Base-by-base conservation (phyloP, 1,140 invertebrate species). In the Sinonovacula constricta region DNA sequence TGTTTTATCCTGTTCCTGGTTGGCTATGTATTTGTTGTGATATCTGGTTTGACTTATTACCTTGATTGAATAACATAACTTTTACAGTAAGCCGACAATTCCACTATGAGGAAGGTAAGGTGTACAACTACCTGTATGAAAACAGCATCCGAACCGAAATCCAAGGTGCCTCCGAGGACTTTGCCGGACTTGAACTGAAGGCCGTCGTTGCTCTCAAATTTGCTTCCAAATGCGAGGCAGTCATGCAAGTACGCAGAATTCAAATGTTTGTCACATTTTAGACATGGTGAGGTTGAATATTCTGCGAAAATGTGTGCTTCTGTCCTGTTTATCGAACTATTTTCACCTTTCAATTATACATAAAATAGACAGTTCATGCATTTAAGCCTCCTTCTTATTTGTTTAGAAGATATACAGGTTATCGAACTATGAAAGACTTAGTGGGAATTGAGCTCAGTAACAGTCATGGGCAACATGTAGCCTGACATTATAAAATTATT, bases 91-190 rank as follows among this genome's bases (percentile, higher is more conserved):
- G 14, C 24, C 26, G 15, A 24, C 90, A 91, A 68, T 91, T 93
- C 79, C 90, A 91, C 33, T 94, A 93, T 81, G 85, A 88, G 76
- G 91, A 92, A 77, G 94, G 93, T 59, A 92, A 92, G 45, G 93
- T 92, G 0, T 95, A 95, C 83, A 91, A 91, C 18, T 95, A 94
- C 79, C 89, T 92, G 39, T 92, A 94, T 77, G 93, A 94, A 79
- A 93, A 93, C 31, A 90, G 89, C 34, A 92, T 93, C 0, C 89
- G 92, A 45, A 93, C 94, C 1, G 88, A 90, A 0, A 87, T 94
- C 14, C 92, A 91, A 18, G 93, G 92, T 24, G 90, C 92, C 0
- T 90, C 92, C 56, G 92, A 92, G 45, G 92, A 93, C 59, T 91
- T 91, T 2, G 89, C 88, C 1, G 92, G 92, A 75, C 75, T 94